Evolutionary conservation across 2,797 vertebrate genomes (phyloP).

Genomic region (Sorex maritimensis): DNA sequence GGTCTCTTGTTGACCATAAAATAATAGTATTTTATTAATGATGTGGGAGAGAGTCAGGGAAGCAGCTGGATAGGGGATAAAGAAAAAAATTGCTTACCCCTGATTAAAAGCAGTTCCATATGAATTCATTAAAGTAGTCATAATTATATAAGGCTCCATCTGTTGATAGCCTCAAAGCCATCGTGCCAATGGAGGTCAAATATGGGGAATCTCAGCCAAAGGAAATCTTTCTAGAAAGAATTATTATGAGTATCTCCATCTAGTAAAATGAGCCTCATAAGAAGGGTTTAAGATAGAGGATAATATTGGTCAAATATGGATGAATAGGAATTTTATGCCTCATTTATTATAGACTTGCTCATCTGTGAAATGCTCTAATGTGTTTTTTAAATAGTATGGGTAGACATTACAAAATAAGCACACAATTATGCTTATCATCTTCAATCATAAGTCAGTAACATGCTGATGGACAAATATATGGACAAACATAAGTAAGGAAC

Average conservation of each 20-base stretch:
- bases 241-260: not conserved
- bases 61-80: conserved; percentile 80
- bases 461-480: conserved; percentile 52
- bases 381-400: conserved; percentile 78
- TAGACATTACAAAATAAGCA: conserved; percentile 82
- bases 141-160: conserved; percentile 28
- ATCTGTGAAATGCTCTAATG: conserved; percentile 67
- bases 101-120: conserved; percentile 65
- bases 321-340: conserved; percentile 66
- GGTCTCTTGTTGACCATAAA: conserved; percentile 52
- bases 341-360: conserved; percentile 70
- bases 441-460: conserved; percentile 86
- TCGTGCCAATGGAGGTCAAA: not conserved
- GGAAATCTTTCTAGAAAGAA: not conserved
- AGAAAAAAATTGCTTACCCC: conserved; percentile 66
- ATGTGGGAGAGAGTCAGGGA: conserved; percentile 42
- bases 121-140: conserved; percentile 65
- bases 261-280: not conserved
- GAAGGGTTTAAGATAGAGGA: conserved; percentile 2
- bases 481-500: conserved; percentile 1
- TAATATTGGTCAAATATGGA: conserved; percentile 32
- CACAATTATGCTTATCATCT: conserved; percentile 84
- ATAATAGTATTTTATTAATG: conserved; percentile 38
- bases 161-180: not conserved
- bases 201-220: not conserved